A percentile compares a stretch with the other conserved stretches of the same genome.
Evolutionary conservation across 2,113 vertebrate species (phyloP).

Genomic region (Madoqua kirkii): DNA sequence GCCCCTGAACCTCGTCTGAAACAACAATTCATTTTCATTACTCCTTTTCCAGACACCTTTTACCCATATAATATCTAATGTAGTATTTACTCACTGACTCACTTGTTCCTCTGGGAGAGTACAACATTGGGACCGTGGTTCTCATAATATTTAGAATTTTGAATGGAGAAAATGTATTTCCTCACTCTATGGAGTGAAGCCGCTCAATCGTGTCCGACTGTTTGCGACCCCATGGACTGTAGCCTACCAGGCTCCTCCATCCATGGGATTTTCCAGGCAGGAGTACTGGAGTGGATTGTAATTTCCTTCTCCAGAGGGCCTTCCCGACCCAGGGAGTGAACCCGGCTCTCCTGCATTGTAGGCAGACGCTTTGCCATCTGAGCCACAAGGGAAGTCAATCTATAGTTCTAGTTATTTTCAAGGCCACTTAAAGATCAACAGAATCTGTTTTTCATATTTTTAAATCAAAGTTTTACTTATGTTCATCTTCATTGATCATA

Average conservation of each 20-base stretch:
- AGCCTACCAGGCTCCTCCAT: too few species aligned
- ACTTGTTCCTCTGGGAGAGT: not conserved
- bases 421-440: not conserved
- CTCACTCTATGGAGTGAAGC: not conserved
- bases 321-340: too few species aligned
- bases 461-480: not conserved
- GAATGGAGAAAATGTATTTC: not conserved
- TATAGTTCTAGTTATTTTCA: not conserved
- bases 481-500: not conserved
- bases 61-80: not conserved
- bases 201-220: too few species aligned
- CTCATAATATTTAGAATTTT: not conserved
- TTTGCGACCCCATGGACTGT: too few species aligned
- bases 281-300: too few species aligned
- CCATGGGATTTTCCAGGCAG: too few species aligned
- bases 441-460: not conserved
- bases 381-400: not conserved
- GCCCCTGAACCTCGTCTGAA: not conserved
- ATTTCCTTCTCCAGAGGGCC: too few species aligned
- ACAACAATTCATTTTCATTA: not conserved
- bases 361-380: too few species aligned
- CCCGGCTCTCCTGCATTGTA: too few species aligned
- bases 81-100: not conserved
- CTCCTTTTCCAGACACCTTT: not conserved
- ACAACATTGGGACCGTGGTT: not conserved